phyloP scores from a whole-genome alignment of 2,113 vertebrate genomes.

The Hepsetus odoe region DNA sequence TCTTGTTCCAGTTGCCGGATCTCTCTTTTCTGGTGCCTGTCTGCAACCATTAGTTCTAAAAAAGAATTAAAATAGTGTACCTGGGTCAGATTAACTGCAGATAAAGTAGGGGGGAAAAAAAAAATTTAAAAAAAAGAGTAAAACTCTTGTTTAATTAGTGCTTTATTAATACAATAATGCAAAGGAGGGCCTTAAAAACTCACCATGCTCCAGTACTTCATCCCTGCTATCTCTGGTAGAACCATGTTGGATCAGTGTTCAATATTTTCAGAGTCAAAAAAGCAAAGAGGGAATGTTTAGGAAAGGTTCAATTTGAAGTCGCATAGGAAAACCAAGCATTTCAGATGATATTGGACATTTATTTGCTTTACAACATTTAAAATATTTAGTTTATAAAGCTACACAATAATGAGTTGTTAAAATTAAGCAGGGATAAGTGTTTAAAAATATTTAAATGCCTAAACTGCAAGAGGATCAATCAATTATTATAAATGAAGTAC shows the following conservation, averaged over 20 bases:
- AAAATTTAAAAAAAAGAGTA: not conserved
- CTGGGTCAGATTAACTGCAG: not conserved
- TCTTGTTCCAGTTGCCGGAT: slow-evolving; percentile 94
- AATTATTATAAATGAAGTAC: too few relatives aligned
- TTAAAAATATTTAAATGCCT: too few relatives aligned
- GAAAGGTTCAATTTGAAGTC: too few relatives aligned
- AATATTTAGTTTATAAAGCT: too few relatives aligned
- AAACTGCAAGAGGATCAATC: too few relatives aligned
- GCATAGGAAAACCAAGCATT: too few relatives aligned
- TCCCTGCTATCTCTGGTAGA: slow-evolving; percentile 86
- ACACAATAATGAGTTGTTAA: too few relatives aligned
- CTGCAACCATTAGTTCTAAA: slow-evolving; percentile 89
- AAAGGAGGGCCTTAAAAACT: slow-evolving; percentile 59
- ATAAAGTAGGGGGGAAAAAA: not conserved
- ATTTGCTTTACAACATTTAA: too few relatives aligned
- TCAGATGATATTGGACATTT: too few relatives aligned
- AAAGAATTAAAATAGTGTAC: not conserved
- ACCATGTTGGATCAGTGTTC: not conserved
- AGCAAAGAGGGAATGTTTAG: too few relatives aligned
- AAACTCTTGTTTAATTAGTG: too few relatives aligned
- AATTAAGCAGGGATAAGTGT: too few relatives aligned
- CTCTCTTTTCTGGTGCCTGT: slow-evolving; percentile 92
- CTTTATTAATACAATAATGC: not conserved
- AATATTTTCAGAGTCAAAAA: not conserved
- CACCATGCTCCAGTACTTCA: slow-evolving; percentile 92